Base-by-base conservation (phyloP, 1,140 invertebrate genomes). In the Papilio machaon region DNA sequence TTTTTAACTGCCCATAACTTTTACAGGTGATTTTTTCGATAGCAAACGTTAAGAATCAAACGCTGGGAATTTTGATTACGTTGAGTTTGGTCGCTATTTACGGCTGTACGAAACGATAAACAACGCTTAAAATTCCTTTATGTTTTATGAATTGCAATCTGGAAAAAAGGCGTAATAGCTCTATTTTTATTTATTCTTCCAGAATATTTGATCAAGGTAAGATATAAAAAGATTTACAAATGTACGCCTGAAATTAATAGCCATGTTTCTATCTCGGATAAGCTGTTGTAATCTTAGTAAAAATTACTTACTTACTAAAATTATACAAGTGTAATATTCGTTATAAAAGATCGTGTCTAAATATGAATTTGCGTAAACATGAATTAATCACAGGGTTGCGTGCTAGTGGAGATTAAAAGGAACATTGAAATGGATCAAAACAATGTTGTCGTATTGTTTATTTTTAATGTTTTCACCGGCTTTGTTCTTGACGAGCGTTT, bases 401-500 rank as follows among this genome's bases (percentile, higher is more conserved):
- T 52, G 47, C 15, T 52, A 30, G 43, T 47, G 46, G 46, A 76
- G 74, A 76, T 76, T 30, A 76, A 76, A 76, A 19, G 19, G 74
- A 49, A 47, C 19, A 54, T 46, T 30, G 13, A 46, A 74, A 74
- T 74, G 19, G 47, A 76, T 46, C n/a, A 52, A 15, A 76, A 76
- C 43, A 76, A 52, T 52, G 47, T 23, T 52, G 23, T 23, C 5
- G 19, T 52, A 19, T 75, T 75, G 23, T 75, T 75, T 75, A 75
- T 76, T 76, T 76, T 76, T 35, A 70, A 70, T 70, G 23, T 52
- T 8, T 76, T 76, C 19, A 30, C 15, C 52, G 47, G 46, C 43
- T 76, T 76, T 76, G 19, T 52, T 76, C 19, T 76, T 76, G 43
- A 19, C 46, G 19, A 52, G 74, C 47, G 47, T 76, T 76, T 76